These are phyloP conservation scores for Trichacis sp. DNA, from an alignment of 2,888 invertebrate species.

Conservation along the genomic window DNA sequence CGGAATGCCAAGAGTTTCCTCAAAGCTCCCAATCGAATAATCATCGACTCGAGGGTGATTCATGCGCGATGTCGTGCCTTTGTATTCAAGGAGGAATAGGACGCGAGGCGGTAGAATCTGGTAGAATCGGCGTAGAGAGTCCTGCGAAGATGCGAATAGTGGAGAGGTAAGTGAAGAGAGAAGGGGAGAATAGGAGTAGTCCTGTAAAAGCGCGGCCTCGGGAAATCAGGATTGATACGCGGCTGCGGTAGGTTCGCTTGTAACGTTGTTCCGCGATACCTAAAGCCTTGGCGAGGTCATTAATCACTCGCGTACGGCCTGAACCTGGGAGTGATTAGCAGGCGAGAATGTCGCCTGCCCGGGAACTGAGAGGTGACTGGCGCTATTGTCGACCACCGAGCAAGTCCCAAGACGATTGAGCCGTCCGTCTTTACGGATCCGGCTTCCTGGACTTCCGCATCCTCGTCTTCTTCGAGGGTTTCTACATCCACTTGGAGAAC, in stretches of 20 bases:
- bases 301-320: constrained; percentile 52
- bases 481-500: not conserved
- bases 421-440: constrained; percentile 7
- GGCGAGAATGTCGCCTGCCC: constrained; percentile 50
- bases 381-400: constrained; percentile 14
- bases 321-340: constrained; percentile 55
- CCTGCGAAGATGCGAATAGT: not conserved
- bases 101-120: constrained; percentile 11
- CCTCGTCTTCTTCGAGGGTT: not conserved
- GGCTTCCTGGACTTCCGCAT: constrained; percentile 14
- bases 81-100: constrained; percentile 29
- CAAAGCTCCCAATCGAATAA: constrained; percentile 37
- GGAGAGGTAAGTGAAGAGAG: constrained; percentile 5
- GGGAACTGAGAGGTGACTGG: constrained; percentile 9
- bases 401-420: constrained; percentile 8
- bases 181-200: constrained; percentile 8
- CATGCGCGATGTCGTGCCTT: constrained; percentile 44
- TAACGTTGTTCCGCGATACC: constrained; percentile 50
- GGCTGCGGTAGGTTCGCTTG: constrained; percentile 60
- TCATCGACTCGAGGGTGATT: constrained; percentile 52
- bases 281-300: constrained; percentile 48
- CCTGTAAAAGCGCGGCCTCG: constrained; percentile 50
- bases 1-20: constrained; percentile 28
- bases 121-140: constrained; percentile 6
- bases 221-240: constrained; percentile 59